Evolutionary conservation across 64 coral and sea anemone species (phyloP).

Genomic region (Anthopleura sola): DNA sequence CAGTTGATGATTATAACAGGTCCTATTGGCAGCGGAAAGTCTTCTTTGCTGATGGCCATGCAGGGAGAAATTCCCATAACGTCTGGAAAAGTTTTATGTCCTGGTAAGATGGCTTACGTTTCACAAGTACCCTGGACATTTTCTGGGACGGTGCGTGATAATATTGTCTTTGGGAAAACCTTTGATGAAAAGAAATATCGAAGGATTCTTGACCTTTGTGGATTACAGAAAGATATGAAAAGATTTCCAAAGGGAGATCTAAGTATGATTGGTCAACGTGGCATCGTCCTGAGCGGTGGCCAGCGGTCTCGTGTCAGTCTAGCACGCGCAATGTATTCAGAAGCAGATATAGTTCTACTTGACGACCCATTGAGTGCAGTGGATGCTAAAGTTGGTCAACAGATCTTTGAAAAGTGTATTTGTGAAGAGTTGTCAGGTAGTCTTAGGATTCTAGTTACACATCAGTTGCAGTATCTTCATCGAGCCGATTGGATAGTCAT

Average conservation of each 20-base stretch:
- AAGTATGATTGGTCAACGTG: background rate
- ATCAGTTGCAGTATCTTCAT: conserved; percentile 43
- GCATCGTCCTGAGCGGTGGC: conserved; percentile 15
- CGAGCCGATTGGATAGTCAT: conserved; percentile 22
- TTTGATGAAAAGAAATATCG: conserved; percentile 25
- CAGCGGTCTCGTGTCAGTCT: background rate
- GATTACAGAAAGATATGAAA: no score
- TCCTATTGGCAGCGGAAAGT: conserved; percentile 14
- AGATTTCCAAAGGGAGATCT: no score
- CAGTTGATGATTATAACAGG: background rate
- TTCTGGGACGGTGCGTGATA: background rate
- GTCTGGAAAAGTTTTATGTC: no score
- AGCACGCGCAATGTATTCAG: conserved; percentile 13
- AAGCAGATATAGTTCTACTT: conserved; percentile 19
- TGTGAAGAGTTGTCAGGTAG: conserved; percentile 1
- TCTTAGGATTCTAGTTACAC: conserved; percentile 28
- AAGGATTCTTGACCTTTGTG: background rate
- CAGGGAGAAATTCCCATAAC: background rate
- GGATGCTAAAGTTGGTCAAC: background rate
- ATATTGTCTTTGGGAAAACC: background rate
- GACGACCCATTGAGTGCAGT: conserved; percentile 27
- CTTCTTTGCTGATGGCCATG: background rate
- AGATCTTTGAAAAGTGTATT: conserved; percentile 19
- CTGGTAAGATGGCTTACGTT: background rate
- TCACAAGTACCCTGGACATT: conserved; percentile 1